Evolutionary conservation across 1,140 invertebrate species (phyloP), one percentile per base, ranked within the genome.

Genomic region (Archivesica marissinica): DNA sequence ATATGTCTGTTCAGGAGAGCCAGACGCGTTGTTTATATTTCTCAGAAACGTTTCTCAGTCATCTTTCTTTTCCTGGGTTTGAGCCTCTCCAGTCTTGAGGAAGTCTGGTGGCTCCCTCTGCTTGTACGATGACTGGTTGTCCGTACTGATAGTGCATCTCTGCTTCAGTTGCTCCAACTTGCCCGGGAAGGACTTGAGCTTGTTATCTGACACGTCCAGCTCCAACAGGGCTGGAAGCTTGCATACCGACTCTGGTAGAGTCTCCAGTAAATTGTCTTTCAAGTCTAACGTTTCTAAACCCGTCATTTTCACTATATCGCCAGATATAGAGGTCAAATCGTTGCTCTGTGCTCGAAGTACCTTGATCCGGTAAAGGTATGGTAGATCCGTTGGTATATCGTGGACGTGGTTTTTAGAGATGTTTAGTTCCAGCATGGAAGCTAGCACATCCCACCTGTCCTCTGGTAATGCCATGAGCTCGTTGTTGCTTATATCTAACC

Each of bases 171-270:
- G 78, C 30, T 92, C 92, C 30, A 93, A 77, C 47, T 90, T 91
- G 15, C 64, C 47, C 13, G 93, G 92, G 39, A 91, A 91, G 0
- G 74, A 56, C 39, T 85, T 88, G 47, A 94, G 88, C 80, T 92
- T 91, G 88, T 94, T 94, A 80, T 93, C 89, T 1, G 92, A 90
- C 15, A 91, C 83, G 81, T 93, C 88, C 1, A 94, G 72, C n/a
- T 92, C 81, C n/a, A 82, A 83, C 2, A 94, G 77, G 0, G 83
- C 54, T 0, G 90, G 85, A 35, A 93, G 74, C 78, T 93, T 93
- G 64, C 89, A 90, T n/a, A 94, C 88, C 20, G 77, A 87, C 25
- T 93, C 92, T n/a, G 93, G 93, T 7, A 94, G 50, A 3, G 80
- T 47, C 66, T 91, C 90, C 41, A 94, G 70, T 11, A 92, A 74